Evolutionary conservation across 2,888 invertebrate species (phyloP).

Genomic region (Rhamnusium bicolor): DNA sequence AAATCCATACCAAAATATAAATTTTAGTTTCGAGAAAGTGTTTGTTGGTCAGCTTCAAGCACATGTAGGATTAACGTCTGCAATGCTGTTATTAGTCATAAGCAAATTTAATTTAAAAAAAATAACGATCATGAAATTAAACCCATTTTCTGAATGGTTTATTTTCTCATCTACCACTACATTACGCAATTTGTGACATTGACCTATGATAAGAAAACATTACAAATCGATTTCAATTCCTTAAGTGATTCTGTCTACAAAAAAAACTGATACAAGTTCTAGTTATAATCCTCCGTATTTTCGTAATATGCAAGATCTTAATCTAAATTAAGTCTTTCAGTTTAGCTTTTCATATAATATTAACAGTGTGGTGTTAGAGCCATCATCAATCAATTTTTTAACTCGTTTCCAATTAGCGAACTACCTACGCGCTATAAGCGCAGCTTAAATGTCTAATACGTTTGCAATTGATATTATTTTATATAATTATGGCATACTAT

Average conservation of each 20-base stretch:
- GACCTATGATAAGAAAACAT: background rate
- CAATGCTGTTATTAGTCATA: no score
- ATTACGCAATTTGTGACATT: background rate
- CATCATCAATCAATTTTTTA: slow-evolving; percentile 2
- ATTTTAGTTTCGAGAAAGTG: no score
- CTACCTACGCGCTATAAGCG: slow-evolving; percentile 1
- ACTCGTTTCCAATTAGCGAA: background rate
- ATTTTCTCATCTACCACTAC: no score
- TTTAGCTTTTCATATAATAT: background rate
- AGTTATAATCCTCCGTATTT: background rate
- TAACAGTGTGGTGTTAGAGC: background rate
- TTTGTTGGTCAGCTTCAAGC: no score
- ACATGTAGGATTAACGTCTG: no score
- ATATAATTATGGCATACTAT: background rate
- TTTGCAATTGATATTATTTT: slow-evolving; percentile 12
- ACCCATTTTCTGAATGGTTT: no score
- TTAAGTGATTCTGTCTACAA: background rate
- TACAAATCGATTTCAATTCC: background rate
- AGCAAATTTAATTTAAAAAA: no score
- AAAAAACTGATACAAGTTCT: background rate
- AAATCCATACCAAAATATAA: no score
- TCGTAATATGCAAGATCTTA: background rate
- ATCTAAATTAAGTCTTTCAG: background rate
- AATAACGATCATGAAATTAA: no score
- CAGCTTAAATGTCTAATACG: background rate